Conservation (phyloP, 2,888 invertebrate species). For the Caradrina clavipalpis region DNA sequence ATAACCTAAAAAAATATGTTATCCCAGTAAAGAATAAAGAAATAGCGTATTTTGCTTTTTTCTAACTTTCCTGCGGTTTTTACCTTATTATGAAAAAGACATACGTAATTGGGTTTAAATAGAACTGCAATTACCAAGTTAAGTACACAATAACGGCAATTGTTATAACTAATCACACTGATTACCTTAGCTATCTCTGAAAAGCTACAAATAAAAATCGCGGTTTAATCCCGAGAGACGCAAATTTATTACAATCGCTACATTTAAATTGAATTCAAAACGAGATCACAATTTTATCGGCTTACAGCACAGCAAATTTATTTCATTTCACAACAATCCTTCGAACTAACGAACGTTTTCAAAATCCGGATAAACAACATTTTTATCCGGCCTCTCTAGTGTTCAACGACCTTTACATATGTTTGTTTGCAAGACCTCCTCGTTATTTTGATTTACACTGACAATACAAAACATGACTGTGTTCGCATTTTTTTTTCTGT, state of each 20-base stretch:
- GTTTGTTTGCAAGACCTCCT: conserved; percentile 59
- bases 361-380: conserved; percentile 51
- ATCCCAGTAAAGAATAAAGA: too few relatives aligned
- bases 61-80: too few relatives aligned
- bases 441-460: conserved; percentile 71
- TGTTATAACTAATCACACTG: background rate
- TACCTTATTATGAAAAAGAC: too few relatives aligned
- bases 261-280: conserved; percentile 7
- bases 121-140: background rate
- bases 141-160: background rate
- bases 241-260: background rate
- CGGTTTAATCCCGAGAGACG: background rate
- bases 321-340: conserved; percentile 32
- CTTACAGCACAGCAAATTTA: conserved; percentile 27
- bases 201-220: background rate
- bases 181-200: background rate
- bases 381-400: conserved; percentile 56
- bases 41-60: too few relatives aligned
- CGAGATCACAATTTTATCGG: conserved; percentile 15
- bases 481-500: conserved; percentile 55
- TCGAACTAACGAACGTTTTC: conserved; percentile 24
- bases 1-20: background rate
- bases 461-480: conserved; percentile 63
- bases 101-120: too few relatives aligned
- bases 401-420: conserved; percentile 52